A percentile compares a stretch with the other conserved stretches of the same genome.
Conservation (phyloP, 2,888 invertebrate genomes). For the Cataglyphis cursor region DNA sequence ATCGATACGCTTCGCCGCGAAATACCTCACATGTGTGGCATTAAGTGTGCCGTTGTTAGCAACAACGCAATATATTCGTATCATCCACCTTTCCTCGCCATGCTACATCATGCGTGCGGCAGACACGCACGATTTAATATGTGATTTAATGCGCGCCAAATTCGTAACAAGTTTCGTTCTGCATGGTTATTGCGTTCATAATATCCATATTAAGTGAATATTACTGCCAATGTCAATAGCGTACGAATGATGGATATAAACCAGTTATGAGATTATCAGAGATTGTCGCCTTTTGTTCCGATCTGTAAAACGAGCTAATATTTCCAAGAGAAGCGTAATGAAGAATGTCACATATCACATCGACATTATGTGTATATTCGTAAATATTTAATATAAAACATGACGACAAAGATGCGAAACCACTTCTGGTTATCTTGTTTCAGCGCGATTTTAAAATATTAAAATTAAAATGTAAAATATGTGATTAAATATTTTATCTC, state of each 20-base stretch:
- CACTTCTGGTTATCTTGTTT: neutral
- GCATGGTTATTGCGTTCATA: conserved; percentile 24
- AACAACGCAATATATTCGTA: conserved; percentile 41
- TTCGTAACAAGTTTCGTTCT: conserved; percentile 42
- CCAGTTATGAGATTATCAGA: neutral
- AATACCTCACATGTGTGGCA: conserved; percentile 24
- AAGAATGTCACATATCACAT: neutral
- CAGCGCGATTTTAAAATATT: neutral
- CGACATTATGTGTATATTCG: neutral
- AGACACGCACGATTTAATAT: conserved; percentile 45
- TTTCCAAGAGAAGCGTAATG: neutral
- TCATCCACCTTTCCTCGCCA: conserved; percentile 17
- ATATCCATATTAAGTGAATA: conserved; percentile 41
- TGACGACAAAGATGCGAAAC: neutral
- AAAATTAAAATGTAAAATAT: neutral
- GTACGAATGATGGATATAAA: conserved; percentile 11
- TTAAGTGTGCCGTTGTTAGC: conserved; percentile 38
- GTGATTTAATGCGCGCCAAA: conserved; percentile 50
- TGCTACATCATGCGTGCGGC: conserved; percentile 36
- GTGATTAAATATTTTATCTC: neutral
- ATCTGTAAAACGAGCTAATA: conserved; percentile 19
- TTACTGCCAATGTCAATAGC: conserved; percentile 6
- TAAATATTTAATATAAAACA: neutral
- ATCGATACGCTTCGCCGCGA: conserved; percentile 44
- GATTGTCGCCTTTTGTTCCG: conserved; percentile 10